Conservation (phyloP, 2,113 vertebrate genomes). For the Pseudopodoces humilis region DNA sequence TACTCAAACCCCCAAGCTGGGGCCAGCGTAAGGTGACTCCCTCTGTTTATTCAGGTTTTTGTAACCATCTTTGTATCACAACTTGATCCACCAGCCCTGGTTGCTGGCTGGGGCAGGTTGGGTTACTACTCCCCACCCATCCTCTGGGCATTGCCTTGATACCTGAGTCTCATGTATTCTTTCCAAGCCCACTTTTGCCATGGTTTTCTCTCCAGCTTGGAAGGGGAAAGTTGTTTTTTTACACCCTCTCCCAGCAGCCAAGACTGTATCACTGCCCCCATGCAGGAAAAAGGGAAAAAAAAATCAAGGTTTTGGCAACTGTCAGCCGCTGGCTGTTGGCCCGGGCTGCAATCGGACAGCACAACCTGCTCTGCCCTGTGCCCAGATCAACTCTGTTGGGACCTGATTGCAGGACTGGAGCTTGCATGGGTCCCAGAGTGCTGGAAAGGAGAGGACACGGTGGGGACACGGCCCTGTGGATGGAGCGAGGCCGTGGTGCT, state of each 20-base stretch:
- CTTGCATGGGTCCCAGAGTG: background rate
- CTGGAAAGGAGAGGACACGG: background rate
- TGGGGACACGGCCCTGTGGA: background rate
- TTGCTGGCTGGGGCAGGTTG: background rate
- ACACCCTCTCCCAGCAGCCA: accelerated
- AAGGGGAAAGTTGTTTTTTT: background rate
- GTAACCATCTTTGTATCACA: background rate
- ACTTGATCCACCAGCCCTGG: background rate
- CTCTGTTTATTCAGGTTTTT: background rate
- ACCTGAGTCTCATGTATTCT: background rate
- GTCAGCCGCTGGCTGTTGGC: background rate
- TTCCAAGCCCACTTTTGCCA: background rate
- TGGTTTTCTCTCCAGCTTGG: background rate
- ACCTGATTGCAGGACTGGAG: background rate
- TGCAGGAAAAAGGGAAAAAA: background rate
- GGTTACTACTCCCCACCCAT: background rate
- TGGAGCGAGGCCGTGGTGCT: accelerated
- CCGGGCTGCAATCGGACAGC: accelerated
- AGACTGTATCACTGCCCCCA: accelerated
- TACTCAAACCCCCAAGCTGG: background rate
- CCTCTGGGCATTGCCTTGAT: background rate
- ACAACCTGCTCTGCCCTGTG: background rate
- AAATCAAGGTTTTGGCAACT: background rate
- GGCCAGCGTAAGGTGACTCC: background rate
- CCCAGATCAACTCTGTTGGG: background rate